phyloP scores from a whole-genome alignment of 2,797 vertebrate species.

The Coregonus ussuriensis region DNA sequence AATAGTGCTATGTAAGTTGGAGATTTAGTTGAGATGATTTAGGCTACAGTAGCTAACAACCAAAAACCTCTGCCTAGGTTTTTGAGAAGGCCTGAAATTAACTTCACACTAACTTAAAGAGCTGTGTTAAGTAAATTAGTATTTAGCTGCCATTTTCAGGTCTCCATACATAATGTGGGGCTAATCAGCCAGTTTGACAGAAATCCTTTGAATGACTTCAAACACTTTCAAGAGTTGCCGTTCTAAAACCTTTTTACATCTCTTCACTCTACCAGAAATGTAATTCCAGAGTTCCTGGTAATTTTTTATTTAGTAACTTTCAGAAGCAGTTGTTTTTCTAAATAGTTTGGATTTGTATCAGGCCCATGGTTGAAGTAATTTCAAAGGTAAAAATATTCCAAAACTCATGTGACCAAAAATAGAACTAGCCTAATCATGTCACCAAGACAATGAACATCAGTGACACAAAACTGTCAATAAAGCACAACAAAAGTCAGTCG shows the following conservation, averaged over 20 bases:
- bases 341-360: not conserved
- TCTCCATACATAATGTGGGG: not conserved
- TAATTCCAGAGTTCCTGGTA: constrained; percentile 1
- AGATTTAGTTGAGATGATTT: not conserved
- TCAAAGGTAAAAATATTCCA: not conserved
- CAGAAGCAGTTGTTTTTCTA: not conserved
- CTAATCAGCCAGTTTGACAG: constrained; percentile 7
- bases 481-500: not conserved
- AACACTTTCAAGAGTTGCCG: constrained; percentile 4
- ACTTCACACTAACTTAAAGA: not conserved
- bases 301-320: not conserved
- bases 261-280: not conserved
- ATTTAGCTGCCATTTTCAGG: constrained; percentile 17
- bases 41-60: not conserved
- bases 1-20: not conserved
- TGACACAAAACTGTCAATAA: constrained; percentile 1
- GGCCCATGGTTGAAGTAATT: not conserved
- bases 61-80: not conserved
- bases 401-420: not conserved
- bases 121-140: constrained; percentile 15
- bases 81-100: not conserved
- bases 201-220: constrained; percentile 14
- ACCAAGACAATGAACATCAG: not conserved
- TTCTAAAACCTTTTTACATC: not conserved
- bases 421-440: not conserved